Base-by-base conservation (phyloP, 2,113 vertebrate species). In the human region DNA sequence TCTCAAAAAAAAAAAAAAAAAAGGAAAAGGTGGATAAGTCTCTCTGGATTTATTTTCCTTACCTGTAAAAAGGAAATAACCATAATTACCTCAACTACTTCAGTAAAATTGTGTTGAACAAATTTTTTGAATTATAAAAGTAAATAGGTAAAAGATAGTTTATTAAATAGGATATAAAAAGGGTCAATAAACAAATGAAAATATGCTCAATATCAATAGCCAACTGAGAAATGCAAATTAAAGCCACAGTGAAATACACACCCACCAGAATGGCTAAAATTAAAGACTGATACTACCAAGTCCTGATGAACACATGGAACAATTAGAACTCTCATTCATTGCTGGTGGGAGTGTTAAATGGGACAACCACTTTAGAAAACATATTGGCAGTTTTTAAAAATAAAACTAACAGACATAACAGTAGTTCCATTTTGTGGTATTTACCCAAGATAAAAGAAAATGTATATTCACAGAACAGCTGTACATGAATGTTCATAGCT, bases 401-500 rank as follows among this genome's bases (percentile, higher is more conserved):
- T 48, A n/a, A 75, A 27, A 55, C 73, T 89, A 40, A 55, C 61
- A 79, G 55, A 52, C 20, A 23, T 35, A 80, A 84, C 18, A 89
- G 25, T 66, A 64, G 40, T 93, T 93, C 81, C 4, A 83, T 38
- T 93, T 25, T 55, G 43, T 72, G 40, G 27, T 88, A 70, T 59
- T 68, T 94, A 94, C 27, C 25, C 61, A 90, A 89, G 72, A 72
- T n/a, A 96, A 85, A 79, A 52, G 35, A 79, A 79, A 93, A 90
- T 5, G 48, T 45, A 23, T 50, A 73, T 66, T 89, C 82, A 38
- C 73, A 81, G 48, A 93, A 30, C 55, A 55, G 64, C 43, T 75
- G 17, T 90, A 27, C 18, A 38, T 75, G 81, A 90, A 57, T 75
- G 38, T 55, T 86, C 48, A 76, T 48, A 92, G 43, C 27, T 23